A percentile compares a stretch with the other conserved stretches of the same genome.
phyloP scores from a whole-genome alignment of 2,113 vertebrate genomes.

The Nycticorax nycticorax region DNA sequence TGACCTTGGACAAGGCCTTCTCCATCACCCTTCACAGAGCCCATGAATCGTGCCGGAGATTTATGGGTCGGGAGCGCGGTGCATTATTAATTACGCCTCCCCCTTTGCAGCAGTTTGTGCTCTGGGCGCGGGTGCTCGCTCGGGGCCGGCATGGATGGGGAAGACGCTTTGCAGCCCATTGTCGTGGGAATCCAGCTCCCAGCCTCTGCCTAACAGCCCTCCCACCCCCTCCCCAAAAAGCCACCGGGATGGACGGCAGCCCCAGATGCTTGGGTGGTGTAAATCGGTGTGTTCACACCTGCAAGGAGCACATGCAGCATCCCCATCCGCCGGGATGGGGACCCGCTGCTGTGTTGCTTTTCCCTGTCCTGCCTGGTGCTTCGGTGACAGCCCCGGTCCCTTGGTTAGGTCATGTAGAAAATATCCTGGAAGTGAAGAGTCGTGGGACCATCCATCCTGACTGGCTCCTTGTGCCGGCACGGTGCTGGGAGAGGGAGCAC shows the following conservation, averaged over 20 bases:
- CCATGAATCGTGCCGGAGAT: neutral
- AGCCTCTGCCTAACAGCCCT: neutral
- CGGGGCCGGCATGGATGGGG: neutral
- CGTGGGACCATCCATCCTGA: neutral
- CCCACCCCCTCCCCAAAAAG: neutral
- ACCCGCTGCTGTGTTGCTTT: neutral
- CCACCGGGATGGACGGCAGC: fast-evolving
- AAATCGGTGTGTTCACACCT: neutral
- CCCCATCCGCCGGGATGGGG: neutral
- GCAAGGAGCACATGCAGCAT: neutral
- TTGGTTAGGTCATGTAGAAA: neutral
- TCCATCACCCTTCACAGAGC: neutral
- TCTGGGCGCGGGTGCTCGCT: neutral
- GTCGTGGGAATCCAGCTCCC: neutral
- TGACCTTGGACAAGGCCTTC: slow-evolving; percentile 50
- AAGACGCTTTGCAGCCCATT: neutral
- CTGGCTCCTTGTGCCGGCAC: neutral
- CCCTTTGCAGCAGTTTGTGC: neutral
- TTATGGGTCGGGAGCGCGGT: neutral
- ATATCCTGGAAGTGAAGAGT: neutral
- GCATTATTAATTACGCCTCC: neutral
- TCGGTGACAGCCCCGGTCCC: fast-evolving
- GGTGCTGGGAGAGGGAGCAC: neutral
- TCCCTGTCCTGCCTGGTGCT: neutral
- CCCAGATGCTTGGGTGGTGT: neutral